Evolutionary conservation across 2,888 invertebrate species (phyloP), one percentile per base, ranked within the genome.

Genomic region (Crossocerus cetratus): DNA sequence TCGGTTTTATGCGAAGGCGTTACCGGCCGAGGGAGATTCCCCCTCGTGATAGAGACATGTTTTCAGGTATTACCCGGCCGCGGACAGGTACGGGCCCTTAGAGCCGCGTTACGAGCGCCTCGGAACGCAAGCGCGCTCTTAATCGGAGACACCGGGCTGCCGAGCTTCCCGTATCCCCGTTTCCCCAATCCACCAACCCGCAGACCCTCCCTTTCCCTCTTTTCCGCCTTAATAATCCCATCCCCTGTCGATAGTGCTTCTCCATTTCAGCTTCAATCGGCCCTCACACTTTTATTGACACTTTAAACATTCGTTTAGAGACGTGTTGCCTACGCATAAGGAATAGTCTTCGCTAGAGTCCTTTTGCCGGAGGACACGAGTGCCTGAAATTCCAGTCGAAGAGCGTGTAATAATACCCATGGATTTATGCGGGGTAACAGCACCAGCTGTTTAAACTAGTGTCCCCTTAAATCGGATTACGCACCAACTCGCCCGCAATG

Each of bases 1-100:
- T 84, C 81, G 86, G 86, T 86, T 90, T 89, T 90, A 90, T 89
- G 88, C 84, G 89, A 86, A 88, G 86, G 87, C 87, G 88, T 88
- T 88, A 85, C 84, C 84, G 64, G 78, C 72, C 74, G 78, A 83
- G 76, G 85, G 82, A 88, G 88, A 88, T 88, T 86, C 86, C 80
- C 83, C 81, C 76, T 74, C 83, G 83, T 86, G 89, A 89, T 89
- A 89, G 88, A 89, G 89, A 89, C 89, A 86, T 89, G 89, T 86
- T 89, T 88, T 89, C 87, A 86, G 85, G 88, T 86, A 88, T 88
- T 88, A 89, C 87, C 87, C 85, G 83, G 75, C 82, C 84, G 83
- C 84, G 86, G 89, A 89, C 89, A 89, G 88, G 85, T 89, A 89
- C 87, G 87, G 85, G 84, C 86, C 87, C 86, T 88, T 87, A 88